Percentiles rank a stretch among this genome's conserved stretches.
Evolutionary conservation across 2,888 invertebrate species (phyloP).

Genomic region (Dascillus cervinus): DNA sequence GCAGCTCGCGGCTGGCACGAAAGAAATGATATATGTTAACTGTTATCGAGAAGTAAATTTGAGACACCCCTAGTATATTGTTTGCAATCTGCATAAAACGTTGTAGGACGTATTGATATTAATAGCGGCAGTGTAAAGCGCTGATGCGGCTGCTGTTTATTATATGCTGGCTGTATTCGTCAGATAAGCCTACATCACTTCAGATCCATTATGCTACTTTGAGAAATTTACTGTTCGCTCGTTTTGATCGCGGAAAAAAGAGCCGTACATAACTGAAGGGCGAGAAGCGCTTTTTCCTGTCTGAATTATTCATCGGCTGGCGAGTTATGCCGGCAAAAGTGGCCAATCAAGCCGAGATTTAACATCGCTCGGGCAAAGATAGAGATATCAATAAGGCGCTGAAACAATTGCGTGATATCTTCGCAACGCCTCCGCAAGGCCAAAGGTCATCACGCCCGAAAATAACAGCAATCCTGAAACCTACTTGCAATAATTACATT

Average conservation of each 20-base stretch:
- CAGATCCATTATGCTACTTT: conserved; percentile 28
- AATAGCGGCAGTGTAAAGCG: conserved; percentile 21
- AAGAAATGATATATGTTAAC: no score
- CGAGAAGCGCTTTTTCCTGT: conserved; percentile 24
- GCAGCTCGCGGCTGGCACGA: no score
- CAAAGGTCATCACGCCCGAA: no score
- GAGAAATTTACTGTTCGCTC: conserved; percentile 28
- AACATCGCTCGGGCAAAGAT: conserved; percentile 17
- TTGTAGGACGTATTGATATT: conserved; percentile 21
- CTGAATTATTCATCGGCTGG: conserved; percentile 27
- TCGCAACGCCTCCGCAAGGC: conserved; percentile 10
- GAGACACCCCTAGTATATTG: conserved; percentile 12
- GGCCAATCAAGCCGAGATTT: conserved; percentile 22
- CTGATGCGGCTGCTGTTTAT: conserved; percentile 24
- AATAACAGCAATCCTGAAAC: no score
- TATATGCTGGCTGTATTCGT: conserved; percentile 29
- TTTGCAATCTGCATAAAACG: conserved; percentile 16
- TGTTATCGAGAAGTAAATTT: no score
- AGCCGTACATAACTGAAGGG: conserved; percentile 22
- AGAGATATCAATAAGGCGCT: conserved; percentile 23
- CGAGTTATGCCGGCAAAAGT: conserved; percentile 21
- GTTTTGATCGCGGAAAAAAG: conserved; percentile 28
- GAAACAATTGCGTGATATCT: conserved; percentile 21
- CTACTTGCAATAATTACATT: no score
- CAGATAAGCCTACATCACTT: conserved; percentile 31